Conservation (phyloP, 2,113 vertebrate genomes). For the Nematolebias whitei region DNA sequence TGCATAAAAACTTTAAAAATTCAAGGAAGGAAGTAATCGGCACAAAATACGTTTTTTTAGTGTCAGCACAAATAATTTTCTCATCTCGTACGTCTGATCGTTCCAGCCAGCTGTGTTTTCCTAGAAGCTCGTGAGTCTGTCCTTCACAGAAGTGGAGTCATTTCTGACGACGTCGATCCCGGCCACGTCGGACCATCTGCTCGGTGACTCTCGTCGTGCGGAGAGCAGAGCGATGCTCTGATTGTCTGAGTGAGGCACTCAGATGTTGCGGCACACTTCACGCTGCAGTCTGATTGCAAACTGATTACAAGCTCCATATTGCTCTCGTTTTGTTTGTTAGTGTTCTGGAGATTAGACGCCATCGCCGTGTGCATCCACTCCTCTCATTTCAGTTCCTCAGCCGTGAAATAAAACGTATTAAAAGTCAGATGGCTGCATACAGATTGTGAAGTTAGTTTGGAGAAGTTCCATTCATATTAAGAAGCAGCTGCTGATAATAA, state of each 20-base stretch:
- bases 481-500: not conserved
- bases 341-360: constrained; percentile 58
- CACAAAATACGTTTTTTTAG: too few relatives aligned
- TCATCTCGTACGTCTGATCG: too few relatives aligned
- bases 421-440: constrained; percentile 37
- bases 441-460: constrained; percentile 4
- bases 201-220: constrained; percentile 2
- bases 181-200: constrained; percentile 15
- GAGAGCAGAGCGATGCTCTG: constrained; percentile 19
- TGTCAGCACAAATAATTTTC: too few relatives aligned
- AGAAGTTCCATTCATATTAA: constrained; percentile 1
- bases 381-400: constrained; percentile 39
- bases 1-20: too few relatives aligned
- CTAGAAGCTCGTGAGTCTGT: not conserved
- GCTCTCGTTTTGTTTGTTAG: constrained; percentile 49
- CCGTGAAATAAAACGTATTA: constrained; percentile 56
- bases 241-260: constrained; percentile 31
- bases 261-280: constrained; percentile 18
- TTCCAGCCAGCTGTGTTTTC: too few relatives aligned
- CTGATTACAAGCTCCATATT: constrained; percentile 42
- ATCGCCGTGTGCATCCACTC: constrained; percentile 28
- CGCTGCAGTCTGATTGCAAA: constrained; percentile 43
- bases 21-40: too few relatives aligned
- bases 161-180: constrained; percentile 7
- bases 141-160: constrained; percentile 4